Percentiles rank a stretch among this genome's conserved stretches.
Conservation (phyloP, 2,888 invertebrate species). For the Diarsia dahlii region DNA sequence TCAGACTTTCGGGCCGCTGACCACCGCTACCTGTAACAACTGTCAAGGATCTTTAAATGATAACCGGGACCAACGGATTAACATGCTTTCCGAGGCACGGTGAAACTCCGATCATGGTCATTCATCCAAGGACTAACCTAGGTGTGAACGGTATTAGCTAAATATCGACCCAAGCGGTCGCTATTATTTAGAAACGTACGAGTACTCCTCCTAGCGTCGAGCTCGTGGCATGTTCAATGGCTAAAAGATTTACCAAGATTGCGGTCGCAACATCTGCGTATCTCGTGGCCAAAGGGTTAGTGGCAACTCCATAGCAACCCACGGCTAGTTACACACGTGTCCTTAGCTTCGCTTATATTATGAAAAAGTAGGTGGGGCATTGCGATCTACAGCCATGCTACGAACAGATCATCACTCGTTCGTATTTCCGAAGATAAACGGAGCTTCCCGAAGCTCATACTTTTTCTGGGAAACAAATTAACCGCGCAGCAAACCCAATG, state of each 20-base stretch:
- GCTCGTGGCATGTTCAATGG: neutral
- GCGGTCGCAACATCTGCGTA: neutral
- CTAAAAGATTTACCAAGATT: neutral
- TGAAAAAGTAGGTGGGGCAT: neutral
- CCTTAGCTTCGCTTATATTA: too few species aligned
- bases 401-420: neutral
- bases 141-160: too few species aligned
- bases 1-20: too few species aligned
- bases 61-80: too few species aligned
- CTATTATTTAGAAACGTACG: too few species aligned
- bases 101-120: too few species aligned
- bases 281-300: neutral
- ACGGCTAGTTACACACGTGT: neutral
- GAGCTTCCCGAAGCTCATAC: neutral
- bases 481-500: neutral
- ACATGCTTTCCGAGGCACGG: too few species aligned
- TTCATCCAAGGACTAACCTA: too few species aligned
- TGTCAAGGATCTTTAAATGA: too few species aligned
- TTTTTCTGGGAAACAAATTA: neutral
- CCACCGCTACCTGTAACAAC: too few species aligned
- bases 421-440: neutral
- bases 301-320: neutral
- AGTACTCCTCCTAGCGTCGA: too few species aligned
- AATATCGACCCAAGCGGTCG: neutral
- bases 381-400: neutral